These are phyloP conservation scores for Psittacula derbiana DNA, from an alignment of 2,797 vertebrate genomes.

Conservation along the genomic window DNA sequence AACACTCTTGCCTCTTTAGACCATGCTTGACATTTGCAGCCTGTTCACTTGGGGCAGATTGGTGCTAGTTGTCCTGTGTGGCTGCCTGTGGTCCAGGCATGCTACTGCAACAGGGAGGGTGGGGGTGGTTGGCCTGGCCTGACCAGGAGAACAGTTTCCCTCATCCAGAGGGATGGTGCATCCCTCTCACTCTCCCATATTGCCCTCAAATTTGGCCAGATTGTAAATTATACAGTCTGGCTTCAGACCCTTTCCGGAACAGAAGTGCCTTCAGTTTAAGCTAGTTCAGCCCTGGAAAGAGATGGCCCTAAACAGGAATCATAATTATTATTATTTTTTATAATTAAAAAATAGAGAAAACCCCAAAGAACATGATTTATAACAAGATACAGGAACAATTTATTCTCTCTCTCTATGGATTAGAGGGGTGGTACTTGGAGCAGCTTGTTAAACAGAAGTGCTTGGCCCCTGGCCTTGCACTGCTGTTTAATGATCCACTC, in stretches of 20 bases:
- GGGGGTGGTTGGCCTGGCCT: background rate
- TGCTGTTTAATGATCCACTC: conserved; percentile 82
- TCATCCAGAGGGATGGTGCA: background rate
- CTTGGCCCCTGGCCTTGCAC: conserved; percentile 78
- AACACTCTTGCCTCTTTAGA: background rate
- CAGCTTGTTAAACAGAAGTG: conserved; percentile 83
- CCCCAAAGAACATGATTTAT: conserved; percentile 57
- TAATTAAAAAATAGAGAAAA: background rate
- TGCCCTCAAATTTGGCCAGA: background rate
- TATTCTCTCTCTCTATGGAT: conserved; percentile 75
- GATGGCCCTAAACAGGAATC: background rate
- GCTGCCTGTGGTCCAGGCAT: background rate
- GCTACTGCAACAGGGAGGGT: background rate
- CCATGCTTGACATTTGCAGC: rapidly evolving
- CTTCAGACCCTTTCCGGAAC: background rate
- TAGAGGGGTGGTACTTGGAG: conserved; percentile 79
- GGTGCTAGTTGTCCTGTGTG: background rate
- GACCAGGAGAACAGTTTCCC: background rate
- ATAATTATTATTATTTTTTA: background rate
- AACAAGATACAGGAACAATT: conserved; percentile 73
- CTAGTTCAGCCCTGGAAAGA: background rate
- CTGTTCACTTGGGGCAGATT: rapidly evolving
- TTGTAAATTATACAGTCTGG: background rate
- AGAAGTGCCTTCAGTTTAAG: background rate
- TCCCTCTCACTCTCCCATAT: rapidly evolving